Evolutionary conservation across 2,113 vertebrate species (phyloP).

Genomic region (Triplophysa tibetana): DNA sequence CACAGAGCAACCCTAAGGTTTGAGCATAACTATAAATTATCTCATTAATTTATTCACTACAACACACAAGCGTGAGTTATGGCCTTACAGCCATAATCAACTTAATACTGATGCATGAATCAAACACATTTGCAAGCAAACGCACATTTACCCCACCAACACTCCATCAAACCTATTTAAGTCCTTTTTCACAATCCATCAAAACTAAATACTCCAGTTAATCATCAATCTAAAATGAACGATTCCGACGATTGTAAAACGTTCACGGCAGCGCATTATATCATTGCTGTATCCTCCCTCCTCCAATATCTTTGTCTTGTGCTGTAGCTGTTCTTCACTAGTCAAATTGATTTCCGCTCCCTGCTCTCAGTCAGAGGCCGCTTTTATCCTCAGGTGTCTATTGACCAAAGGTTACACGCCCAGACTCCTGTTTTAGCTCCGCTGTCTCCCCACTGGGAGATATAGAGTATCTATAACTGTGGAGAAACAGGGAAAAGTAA

Average conservation of each 20-base stretch:
- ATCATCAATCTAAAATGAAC: background rate
- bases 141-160: background rate
- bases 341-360: conserved; percentile 31
- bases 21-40: background rate
- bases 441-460: conserved; percentile 14
- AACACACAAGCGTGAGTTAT: background rate
- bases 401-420: conserved; percentile 37
- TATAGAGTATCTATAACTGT: conserved; percentile 36
- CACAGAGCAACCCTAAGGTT: background rate
- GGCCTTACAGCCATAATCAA: conserved; percentile 1
- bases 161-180: background rate
- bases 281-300: conserved; percentile 34
- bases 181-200: background rate
- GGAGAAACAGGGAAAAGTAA: conserved; percentile 41
- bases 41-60: conserved; percentile 4
- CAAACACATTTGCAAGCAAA: background rate
- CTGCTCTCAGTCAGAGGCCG: conserved; percentile 7
- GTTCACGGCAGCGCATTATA: conserved; percentile 33
- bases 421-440: conserved; percentile 32
- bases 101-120: conserved; percentile 14
- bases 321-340: background rate
- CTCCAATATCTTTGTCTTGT: background rate
- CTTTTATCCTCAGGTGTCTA: conserved; percentile 33
- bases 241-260: background rate
- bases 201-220: background rate